These are phyloP conservation scores for Pelobates fuscus DNA, from an alignment of 2,113 vertebrate genomes.

Conservation along the genomic window DNA sequence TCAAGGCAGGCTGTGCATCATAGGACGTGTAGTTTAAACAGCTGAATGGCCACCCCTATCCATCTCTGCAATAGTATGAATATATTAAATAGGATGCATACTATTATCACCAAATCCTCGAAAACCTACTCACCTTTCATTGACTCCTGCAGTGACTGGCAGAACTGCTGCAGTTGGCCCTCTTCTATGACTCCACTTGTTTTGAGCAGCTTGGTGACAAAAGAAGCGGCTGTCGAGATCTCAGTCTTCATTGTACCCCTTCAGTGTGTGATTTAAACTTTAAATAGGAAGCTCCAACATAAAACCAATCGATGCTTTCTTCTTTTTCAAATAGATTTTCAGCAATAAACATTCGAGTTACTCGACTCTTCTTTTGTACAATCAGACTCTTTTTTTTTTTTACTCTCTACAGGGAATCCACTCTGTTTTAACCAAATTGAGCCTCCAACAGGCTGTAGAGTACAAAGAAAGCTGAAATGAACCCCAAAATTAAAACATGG, in stretches of 20 bases:
- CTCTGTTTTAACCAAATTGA: no score
- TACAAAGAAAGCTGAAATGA: no score
- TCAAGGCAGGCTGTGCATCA: no score
- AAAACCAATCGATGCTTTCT: not conserved
- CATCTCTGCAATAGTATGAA: no score
- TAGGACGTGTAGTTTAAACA: no score
- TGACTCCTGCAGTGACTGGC: slow-evolving; percentile 66
- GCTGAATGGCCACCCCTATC: no score
- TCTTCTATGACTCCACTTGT: slow-evolving; percentile 64
- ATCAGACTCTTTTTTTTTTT: no score
- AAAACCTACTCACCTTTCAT: slow-evolving; percentile 57
- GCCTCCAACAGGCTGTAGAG: no score
- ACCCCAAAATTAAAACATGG: not conserved
- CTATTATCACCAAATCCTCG: not conserved
- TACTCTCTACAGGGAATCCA: no score
- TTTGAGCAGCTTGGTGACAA: slow-evolving; percentile 69
- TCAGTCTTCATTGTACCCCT: slow-evolving; percentile 66
- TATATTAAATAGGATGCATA: no score
- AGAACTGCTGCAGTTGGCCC: slow-evolving; percentile 67
- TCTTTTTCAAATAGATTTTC: not conserved
- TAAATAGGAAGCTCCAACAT: slow-evolving; percentile 17
- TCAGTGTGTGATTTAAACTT: not conserved
- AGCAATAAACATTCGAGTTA: not conserved
- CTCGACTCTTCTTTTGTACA: no score
- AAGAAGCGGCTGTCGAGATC: slow-evolving; percentile 67